phyloP scores from a whole-genome alignment of 2,888 invertebrate genomes.

The Agonopterix arenella region DNA sequence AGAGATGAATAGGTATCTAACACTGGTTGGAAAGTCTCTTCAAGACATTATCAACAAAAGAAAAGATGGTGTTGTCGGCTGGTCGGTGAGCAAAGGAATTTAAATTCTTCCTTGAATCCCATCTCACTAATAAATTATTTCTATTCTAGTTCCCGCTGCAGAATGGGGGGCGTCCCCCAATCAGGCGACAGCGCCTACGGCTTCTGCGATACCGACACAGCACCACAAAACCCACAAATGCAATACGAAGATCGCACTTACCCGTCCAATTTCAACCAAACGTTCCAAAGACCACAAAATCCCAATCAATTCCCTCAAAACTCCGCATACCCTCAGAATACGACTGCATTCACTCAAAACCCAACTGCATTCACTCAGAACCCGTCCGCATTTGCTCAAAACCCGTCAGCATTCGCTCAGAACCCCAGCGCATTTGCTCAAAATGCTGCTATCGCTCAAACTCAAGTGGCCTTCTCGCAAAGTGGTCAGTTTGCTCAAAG shows the following conservation, averaged over 20 bases:
- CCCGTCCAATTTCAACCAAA: constrained; percentile 26
- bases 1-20: too few relatives aligned
- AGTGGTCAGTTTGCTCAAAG: constrained; percentile 13
- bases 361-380: constrained; percentile 5
- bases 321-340: constrained; percentile 5
- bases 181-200: constrained; percentile 88
- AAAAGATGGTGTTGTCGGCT: too few relatives aligned
- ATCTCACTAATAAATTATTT: neutral
- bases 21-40: too few relatives aligned
- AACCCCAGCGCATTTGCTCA: constrained; percentile 16
- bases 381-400: constrained; percentile 2
- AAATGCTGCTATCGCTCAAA: constrained; percentile 14
- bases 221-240: constrained; percentile 22
- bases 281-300: constrained; percentile 18
- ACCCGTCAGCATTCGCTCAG: constrained; percentile 1
- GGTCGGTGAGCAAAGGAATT: too few relatives aligned
- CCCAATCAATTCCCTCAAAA: constrained; percentile 15
- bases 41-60: too few relatives aligned
- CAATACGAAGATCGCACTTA: constrained; percentile 42
- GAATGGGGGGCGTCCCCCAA: constrained; percentile 82
- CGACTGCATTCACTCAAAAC: constrained; percentile 2
- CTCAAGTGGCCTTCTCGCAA: constrained; percentile 15
- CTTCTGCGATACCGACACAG: constrained; percentile 74
- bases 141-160: constrained; percentile 67
- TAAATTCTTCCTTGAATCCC: too few relatives aligned